Conservation (phyloP, 2,888 invertebrate species). For the Lithodes maja region DNA sequence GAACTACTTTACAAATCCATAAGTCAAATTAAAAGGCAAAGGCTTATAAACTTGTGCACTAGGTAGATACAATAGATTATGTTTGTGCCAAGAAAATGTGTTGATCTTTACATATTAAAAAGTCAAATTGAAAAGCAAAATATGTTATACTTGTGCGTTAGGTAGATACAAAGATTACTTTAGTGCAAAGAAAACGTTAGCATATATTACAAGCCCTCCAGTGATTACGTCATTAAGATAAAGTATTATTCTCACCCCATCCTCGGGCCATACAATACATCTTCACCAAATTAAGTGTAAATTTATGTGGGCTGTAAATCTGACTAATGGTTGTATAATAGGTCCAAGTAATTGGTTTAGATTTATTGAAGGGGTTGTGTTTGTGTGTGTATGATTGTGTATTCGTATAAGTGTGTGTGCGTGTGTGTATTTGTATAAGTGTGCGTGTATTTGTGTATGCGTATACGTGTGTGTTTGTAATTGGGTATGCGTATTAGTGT, state of each 20-base stretch:
- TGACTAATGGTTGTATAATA: neutral
- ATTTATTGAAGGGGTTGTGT: neutral
- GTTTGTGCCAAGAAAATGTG: too few relatives aligned
- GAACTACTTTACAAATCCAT: too few relatives aligned
- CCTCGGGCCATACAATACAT: neutral
- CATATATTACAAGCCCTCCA: too few relatives aligned
- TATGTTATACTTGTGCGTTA: too few relatives aligned
- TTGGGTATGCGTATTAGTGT: neutral
- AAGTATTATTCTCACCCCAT: neutral
- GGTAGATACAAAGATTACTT: too few relatives aligned
- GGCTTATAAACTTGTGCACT: too few relatives aligned
- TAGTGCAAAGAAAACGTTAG: too few relatives aligned
- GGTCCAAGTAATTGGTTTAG: neutral
- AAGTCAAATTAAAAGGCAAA: too few relatives aligned
- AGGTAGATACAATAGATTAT: too few relatives aligned
- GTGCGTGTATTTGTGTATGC: neutral
- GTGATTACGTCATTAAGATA: neutral
- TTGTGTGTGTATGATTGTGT: neutral
- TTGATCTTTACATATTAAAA: too few relatives aligned
- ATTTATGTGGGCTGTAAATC: constrained; percentile 1
- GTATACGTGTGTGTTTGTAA: neutral
- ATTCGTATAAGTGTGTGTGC: neutral
- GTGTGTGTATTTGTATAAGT: neutral
- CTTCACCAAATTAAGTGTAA: neutral
- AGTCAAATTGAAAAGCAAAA: too few relatives aligned